phyloP scores from a whole-genome alignment of 2,113 vertebrate species.

The Phalacrocorax pelagicus region DNA sequence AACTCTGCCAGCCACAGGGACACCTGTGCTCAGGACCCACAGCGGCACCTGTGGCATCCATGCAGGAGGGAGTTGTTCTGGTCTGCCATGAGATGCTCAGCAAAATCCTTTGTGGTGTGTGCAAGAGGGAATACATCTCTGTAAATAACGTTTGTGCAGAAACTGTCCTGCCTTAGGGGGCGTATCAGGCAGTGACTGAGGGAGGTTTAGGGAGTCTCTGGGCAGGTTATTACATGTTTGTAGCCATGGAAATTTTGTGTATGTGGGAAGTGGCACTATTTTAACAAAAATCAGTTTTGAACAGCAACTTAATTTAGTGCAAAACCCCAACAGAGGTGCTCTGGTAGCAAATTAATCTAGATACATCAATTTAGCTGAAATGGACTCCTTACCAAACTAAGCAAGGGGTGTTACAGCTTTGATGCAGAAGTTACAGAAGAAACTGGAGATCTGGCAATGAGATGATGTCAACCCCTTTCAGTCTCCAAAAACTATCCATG shows the following conservation, averaged over 20 bases:
- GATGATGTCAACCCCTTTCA: rapidly evolving
- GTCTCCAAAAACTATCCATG: neutral
- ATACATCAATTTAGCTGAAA: neutral
- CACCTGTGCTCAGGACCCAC: neutral
- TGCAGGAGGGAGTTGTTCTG: neutral
- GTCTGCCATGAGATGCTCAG: too few relatives aligned
- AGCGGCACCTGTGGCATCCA: rapidly evolving
- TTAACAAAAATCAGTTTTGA: neutral
- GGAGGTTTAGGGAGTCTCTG: neutral
- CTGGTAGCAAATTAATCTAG: neutral
- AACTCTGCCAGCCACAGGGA: rapidly evolving
- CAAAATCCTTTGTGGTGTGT: neutral
- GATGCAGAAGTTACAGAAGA: neutral
- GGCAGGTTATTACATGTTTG: neutral
- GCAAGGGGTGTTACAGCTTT: rapidly evolving
- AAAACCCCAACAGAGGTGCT: neutral
- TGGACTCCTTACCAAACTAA: neutral
- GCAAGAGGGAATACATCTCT: rapidly evolving
- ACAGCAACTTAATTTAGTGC: neutral
- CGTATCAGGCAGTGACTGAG: neutral
- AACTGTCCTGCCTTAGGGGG: neutral
- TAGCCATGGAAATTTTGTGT: neutral
- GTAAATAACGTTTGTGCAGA: neutral
- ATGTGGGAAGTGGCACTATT: neutral
- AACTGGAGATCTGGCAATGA: neutral